Base-by-base conservation (phyloP, 2,113 vertebrate species). In the Hyaena hyaena region DNA sequence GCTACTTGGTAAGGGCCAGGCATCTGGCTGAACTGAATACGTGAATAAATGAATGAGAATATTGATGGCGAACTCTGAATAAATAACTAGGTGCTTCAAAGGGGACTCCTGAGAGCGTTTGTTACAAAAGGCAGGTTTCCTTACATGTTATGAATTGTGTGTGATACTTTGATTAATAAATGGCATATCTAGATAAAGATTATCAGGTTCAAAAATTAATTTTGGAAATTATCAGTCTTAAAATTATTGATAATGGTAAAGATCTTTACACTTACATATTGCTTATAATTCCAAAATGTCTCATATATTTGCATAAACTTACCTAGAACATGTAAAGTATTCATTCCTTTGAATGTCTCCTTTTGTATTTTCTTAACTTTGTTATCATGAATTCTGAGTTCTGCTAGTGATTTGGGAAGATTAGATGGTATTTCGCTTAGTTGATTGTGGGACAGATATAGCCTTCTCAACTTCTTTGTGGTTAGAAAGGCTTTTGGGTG, bases 381-480 rank as follows among this genome's bases (percentile, higher is more conserved):
- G 97, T 99, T 99, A 95, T 99, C 99, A 58, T 99, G 99, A 98
- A 99, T 99, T 95, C 99, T 99, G 85, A 99, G 98, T 97, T 99
- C 99, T 95, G 99, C 98, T 97, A 99, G 98, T 15, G 99, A 99
- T 90, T 98, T 99, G 77, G 99, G 99, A 89, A 99, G 98, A 76
- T 99, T 99, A 50, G 98, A 98, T 43, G 99, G 99, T 89, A 99
- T 99, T 98, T 99, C 99, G 17, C 98, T 99, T 95, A 99, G 98
- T 97, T 99, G 98, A 97, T 99, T 99, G 97, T 99, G 99, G 91
- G 99, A 99, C 88, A 99, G 76, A 97, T 99, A 99, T 0, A 99
- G 98, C 95, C 99, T 99, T 83, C 99, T 98, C 45, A 99, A 98
- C 88, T 99, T 99, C 81, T 99, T 99, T 98, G 99, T 99, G 96